Base-by-base conservation (phyloP, 2,113 vertebrate species). In the Gobiocypris rarus region DNA sequence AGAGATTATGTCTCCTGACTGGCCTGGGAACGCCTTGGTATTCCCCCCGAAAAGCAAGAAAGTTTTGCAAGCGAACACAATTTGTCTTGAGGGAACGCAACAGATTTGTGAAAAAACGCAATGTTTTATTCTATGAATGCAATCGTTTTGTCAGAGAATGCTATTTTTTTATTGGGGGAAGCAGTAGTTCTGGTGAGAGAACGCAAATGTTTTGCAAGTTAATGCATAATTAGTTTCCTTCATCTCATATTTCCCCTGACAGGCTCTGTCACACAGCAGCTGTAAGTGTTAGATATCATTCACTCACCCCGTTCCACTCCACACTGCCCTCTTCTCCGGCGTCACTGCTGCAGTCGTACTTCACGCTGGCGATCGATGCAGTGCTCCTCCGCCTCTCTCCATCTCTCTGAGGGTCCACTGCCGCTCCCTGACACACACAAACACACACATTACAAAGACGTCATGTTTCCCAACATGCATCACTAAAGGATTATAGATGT, bases 291-390 rank as follows among this genome's bases (percentile, higher is more conserved):
- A 41, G 0, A 41, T 22, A n/a, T 70, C 11, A 70, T 0, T 15
- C 90, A 94, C 96, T 97, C 92, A 97, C 96, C 95, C 95, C 95
- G 5, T 93, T 95, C 95, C 95, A 96, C 88, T 96, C 95, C 89
- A 96, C 95, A 89, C 93, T 96, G 83, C 92, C 96, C 86, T 97
- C 96, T 88, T 96, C 96, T 83, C 95, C 94, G 87, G 94, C 90
- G 56, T 95, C 93, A 71, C 90, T 90, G 89, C 92, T 85, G 88
- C 81, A 93, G 89, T 96, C 96, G 0, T 95, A 96, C 88, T 96
- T 96, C 85, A 96, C 94, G 0, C 91, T 92, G 87, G 91, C 93
- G 76, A 93, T 80, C 84, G 91, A 90, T 14, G 90, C 88, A n/a
- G 93, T 93, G 80, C 94, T 95, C 43, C 93, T 90, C 48, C 91